Conservation (phyloP, 2,888 invertebrate genomes). For the Osmoderma eremita region DNA sequence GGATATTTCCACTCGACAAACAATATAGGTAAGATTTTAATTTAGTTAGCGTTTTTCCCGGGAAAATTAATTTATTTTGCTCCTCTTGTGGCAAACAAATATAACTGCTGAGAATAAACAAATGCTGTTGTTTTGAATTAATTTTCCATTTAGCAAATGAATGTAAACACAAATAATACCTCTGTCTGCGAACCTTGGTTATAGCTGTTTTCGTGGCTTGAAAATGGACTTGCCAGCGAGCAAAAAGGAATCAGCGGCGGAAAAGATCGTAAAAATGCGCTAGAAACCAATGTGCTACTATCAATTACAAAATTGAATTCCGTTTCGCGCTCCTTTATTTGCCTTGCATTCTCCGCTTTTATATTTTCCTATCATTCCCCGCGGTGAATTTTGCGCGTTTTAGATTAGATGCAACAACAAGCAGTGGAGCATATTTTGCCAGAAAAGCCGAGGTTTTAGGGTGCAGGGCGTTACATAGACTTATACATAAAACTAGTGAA, state of each 20-base stretch:
- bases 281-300: conserved; percentile 8
- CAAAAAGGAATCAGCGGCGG: conserved; percentile 1
- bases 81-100: too few relatives aligned
- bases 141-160: conserved; percentile 13
- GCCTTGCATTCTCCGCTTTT: not conserved
- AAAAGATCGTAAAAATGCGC: conserved; percentile 15
- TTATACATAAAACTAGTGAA: not conserved
- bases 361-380: not conserved
- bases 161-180: conserved; percentile 10
- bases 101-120: not conserved
- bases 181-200: conserved; percentile 8
- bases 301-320: conserved; percentile 37
- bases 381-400: not conserved
- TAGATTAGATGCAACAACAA: conserved; percentile 1
- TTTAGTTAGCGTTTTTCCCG: too few relatives aligned
- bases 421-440: not conserved
- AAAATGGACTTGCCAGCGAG: not conserved
- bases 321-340: conserved; percentile 21
- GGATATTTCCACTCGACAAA: too few relatives aligned
- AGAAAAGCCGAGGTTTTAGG: not conserved
- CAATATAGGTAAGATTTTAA: too few relatives aligned
- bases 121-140: conserved; percentile 3
- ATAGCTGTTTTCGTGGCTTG: not conserved
- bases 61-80: too few relatives aligned
- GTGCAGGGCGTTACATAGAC: not conserved